These are phyloP conservation scores for Julus scandinavius DNA, from an alignment of 2,888 invertebrate genomes.

Conservation along the genomic window DNA sequence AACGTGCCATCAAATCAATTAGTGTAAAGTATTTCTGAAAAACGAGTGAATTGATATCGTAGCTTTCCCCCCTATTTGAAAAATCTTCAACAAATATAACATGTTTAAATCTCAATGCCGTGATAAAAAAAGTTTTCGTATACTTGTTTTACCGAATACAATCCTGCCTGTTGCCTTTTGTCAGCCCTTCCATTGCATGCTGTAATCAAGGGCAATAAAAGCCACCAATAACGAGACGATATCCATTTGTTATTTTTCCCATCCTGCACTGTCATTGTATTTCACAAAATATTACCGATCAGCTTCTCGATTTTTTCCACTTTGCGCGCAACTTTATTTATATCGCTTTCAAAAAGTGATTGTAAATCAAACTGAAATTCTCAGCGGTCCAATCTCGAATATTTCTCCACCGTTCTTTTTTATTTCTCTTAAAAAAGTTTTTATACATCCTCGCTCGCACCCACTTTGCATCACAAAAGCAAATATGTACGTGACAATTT, in stretches of 20 bases:
- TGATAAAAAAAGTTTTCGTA: neutral
- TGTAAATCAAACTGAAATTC: conserved; percentile 16
- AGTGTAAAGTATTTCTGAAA: too few relatives aligned
- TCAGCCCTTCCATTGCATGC: neutral
- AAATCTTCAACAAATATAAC: too few relatives aligned
- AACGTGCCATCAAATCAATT: too few relatives aligned
- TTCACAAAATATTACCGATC: neutral
- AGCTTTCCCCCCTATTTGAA: too few relatives aligned
- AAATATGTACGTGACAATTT: conserved; percentile 37
- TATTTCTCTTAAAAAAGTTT: neutral
- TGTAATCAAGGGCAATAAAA: conserved; percentile 1
- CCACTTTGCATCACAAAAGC: conserved; percentile 24
- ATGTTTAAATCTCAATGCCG: too few relatives aligned
- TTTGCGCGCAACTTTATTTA: conserved; percentile 6
- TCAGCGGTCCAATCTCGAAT: conserved; percentile 20
- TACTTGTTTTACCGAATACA: neutral
- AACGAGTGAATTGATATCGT: too few relatives aligned
- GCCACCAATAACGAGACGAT: conserved; percentile 15
- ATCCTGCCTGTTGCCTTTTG: neutral
- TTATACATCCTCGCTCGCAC: neutral
- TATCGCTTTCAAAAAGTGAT: conserved; percentile 26
- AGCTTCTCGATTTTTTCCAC: neutral
- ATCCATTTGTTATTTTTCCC: neutral
- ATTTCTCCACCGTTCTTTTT: neutral
- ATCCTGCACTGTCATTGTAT: neutral